phyloP scores from a whole-genome alignment of 2,797 vertebrate genomes.

The Esox masquinongy region DNA sequence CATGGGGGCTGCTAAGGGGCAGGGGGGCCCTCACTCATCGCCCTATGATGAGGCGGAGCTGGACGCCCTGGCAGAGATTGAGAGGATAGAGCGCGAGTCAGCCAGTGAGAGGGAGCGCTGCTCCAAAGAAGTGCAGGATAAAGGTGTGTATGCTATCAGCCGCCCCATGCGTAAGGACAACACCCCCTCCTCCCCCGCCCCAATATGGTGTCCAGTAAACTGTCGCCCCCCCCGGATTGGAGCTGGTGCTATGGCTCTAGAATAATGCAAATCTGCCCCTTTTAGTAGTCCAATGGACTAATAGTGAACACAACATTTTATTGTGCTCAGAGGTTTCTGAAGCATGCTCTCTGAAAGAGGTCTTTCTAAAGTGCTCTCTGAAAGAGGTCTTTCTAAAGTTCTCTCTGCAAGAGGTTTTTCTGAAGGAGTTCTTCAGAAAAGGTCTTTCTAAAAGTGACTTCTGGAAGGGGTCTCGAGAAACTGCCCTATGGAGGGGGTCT shows the following conservation, averaged over 20 bases:
- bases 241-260: background rate
- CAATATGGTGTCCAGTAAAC: background rate
- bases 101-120: conserved; percentile 93
- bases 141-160: conserved; percentile 79
- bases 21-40: conserved; percentile 77
- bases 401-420: too few species aligned
- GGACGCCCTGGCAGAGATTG: conserved; percentile 96
- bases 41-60: conserved; percentile 94
- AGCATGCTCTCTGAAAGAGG: background rate
- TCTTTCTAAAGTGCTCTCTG: too few species aligned
- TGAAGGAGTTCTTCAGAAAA: too few species aligned
- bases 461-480: too few species aligned
- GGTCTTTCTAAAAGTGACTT: too few species aligned
- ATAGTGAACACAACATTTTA: background rate
- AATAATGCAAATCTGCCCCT: background rate
- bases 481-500: too few species aligned
- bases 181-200: background rate
- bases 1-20: conserved; percentile 77
- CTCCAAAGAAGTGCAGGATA: conserved; percentile 98
- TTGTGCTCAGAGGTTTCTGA: background rate
- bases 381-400: too few species aligned
- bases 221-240: background rate
- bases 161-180: background rate
- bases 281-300: background rate
- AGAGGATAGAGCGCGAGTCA: conserved; percentile 96